Evolutionary conservation across 2,797 vertebrate species (phyloP), one percentile per base, ranked within the genome.

Genomic region (Octomys mimax): DNA sequence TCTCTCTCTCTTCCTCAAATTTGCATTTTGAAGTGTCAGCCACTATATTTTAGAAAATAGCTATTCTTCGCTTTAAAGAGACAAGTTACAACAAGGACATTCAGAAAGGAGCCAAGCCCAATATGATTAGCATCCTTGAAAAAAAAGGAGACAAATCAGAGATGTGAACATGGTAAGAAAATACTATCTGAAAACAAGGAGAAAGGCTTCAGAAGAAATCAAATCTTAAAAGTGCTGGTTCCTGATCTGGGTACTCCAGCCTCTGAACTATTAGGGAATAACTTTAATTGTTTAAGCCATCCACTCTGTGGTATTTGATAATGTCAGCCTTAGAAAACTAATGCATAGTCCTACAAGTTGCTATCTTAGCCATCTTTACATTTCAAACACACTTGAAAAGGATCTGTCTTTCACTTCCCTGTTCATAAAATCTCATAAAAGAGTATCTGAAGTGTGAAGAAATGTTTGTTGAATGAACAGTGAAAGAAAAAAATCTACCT

Each of bases 391-490:
- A 18, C 79, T 92, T 59, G 85, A 78, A 84, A 61, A 42, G 9
- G 3, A 82, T 33, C 46, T 10, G 71, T 49, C 22, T 49, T 93
- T 79, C 31, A 85, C 59, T 22, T 82, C 26, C 28, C 62, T 80
- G 16, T n/a, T 64, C 62, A 81, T 3, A 82, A 85, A 89, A 75
- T 16, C 7, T 92, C 16, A 57, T 16, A 86, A 52, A 2, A 81
- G 31, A 79, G 7, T 39, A 21, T 52, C 77, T 92, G 73, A 85
- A 71, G 54, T 21, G 42, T 87, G 0, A 62, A 71, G 82, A 91
- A 79, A 82, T 49, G 12, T n/a, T 80, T 83, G 31, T 71, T 91
- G 49, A 80, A 82, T 77, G 52, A 95, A 49, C 49, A 90, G 26
- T n/a, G 46, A 42, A 68, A 36, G 46, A 42, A 31, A 94, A 78